phyloP scores from a whole-genome alignment of 2,113 vertebrate genomes.

The Megaceryle maxima region DNA sequence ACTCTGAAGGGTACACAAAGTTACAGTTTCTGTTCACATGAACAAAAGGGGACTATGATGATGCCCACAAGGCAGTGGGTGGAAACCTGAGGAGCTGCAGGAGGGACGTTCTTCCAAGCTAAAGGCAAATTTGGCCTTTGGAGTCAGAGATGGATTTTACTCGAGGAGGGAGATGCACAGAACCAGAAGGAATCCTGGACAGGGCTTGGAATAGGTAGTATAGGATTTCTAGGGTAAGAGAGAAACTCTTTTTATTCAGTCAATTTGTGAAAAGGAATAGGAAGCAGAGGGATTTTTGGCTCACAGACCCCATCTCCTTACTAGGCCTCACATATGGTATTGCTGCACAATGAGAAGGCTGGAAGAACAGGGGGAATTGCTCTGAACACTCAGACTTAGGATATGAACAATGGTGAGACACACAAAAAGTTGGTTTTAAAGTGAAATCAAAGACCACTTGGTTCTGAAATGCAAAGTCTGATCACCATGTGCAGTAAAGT shows the following conservation, averaged over 20 bases:
- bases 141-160: background rate
- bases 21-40: background rate
- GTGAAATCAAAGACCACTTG: background rate
- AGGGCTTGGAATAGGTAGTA: background rate
- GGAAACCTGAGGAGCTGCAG: background rate
- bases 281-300: background rate
- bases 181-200: background rate
- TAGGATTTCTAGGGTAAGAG: background rate
- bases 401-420: background rate
- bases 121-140: background rate
- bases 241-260: background rate
- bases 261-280: background rate
- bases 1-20: background rate
- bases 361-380: background rate
- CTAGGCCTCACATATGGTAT: background rate
- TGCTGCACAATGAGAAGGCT: background rate
- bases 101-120: background rate
- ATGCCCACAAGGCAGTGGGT: background rate
- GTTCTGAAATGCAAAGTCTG: background rate
- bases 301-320: background rate
- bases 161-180: background rate
- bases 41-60: fast-evolving
- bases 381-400: background rate
- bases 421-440: background rate
- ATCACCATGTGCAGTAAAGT: background rate